Base-by-base conservation (phyloP, 2,797 vertebrate species). In the Girardinus metallicus region DNA sequence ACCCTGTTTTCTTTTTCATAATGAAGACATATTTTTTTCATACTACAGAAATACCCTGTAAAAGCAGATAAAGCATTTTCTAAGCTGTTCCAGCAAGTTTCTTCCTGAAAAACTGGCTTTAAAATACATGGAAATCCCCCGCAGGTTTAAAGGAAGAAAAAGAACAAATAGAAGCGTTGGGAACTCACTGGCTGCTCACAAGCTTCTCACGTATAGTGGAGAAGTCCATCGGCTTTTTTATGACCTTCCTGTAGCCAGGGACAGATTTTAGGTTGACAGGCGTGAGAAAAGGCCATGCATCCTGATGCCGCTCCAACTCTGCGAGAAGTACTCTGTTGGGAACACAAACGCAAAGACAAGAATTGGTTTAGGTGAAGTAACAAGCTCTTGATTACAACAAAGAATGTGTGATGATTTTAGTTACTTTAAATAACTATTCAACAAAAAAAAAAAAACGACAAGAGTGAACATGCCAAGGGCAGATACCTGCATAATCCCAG, bases 181-280 rank as follows among this genome's bases (percentile, higher is more conserved):
- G 51, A 93, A 99, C 99, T 99, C 95, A 99, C 99, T 98, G 98
- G 96, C 98, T 99, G 95, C 95, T 98, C 92, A 96, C 97, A 83
- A 99, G 97, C 94, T 99, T 99, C 92, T 99, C 98, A 88, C 98
- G 97, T 92, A 99, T 99, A 86, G 98, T 99, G 87, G 97, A 97
- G 94, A 99, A 99, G 96, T 99, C 99, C 99, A 99, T 99, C 44
- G 99, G 98, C 89, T 98, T 99, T 93, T 98, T 99, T 92, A 99
- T 99, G 95, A 99, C 97, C 94, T 99, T 99, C 94, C 93, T 97
- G 94, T 99, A 99, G 79, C 99, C 98, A 71, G 98, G 98, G 91
- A 99, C 98, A 60, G 98, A 97, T 94, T 99, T 99, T 95, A 97
- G 96, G 96, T 99, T 99, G 94, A 99, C 99, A 64, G 98, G 99